phyloP scores from a whole-genome alignment of 2,113 vertebrate genomes.

The Caretta caretta region DNA sequence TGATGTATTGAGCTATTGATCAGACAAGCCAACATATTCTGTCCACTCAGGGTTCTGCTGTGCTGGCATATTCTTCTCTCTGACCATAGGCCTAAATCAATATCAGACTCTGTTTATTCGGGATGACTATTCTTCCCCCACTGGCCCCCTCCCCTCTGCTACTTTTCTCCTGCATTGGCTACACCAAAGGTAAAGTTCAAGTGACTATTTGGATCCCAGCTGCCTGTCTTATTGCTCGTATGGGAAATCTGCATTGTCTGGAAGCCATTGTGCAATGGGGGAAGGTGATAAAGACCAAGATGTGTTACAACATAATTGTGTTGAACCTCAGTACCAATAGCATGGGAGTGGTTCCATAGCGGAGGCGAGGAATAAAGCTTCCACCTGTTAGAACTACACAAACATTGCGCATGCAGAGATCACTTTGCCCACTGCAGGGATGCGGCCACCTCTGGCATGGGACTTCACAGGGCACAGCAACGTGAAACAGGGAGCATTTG shows the following conservation, averaged over 20 bases:
- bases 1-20: slow-evolving; percentile 90
- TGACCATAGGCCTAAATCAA: slow-evolving; percentile 31
- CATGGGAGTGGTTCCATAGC: neutral
- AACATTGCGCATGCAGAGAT: neutral
- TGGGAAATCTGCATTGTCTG: neutral
- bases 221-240: neutral
- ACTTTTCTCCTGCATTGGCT: neutral
- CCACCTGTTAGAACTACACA: neutral
- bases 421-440: neutral
- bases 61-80: slow-evolving; percentile 16
- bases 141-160: neutral
- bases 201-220: neutral
- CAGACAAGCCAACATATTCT: slow-evolving; percentile 54
- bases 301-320: neutral
- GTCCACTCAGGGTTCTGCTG: slow-evolving; percentile 81
- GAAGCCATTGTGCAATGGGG: neutral
- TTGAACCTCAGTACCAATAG: neutral
- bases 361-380: neutral
- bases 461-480: neutral
- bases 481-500: neutral
- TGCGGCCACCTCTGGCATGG: neutral
- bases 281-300: neutral
- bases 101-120: slow-evolving; percentile 17
- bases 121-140: neutral
- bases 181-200: neutral